Conservation (phyloP, 53 echinoderm and acorn worm genomes). For the Zoroaster sp. region DNA sequence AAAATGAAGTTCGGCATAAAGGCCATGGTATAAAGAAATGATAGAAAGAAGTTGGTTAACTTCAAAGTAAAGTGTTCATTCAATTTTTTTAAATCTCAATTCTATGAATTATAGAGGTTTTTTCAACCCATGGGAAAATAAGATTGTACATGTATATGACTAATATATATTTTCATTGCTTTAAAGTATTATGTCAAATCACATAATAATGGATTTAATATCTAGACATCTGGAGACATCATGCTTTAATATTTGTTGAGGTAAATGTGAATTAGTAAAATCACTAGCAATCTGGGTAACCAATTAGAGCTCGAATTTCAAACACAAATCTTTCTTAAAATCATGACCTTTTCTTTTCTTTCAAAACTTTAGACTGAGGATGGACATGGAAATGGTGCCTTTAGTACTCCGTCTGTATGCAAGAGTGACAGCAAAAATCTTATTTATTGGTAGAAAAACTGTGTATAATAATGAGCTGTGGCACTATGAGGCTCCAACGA, state of each 20-base stretch:
- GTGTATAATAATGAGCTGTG: slow-evolving; percentile 2
- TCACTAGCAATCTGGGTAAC: not conserved
- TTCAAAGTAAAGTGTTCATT: too few relatives aligned
- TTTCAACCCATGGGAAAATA: too few relatives aligned
- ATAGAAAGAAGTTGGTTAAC: too few relatives aligned
- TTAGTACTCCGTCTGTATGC: slow-evolving; percentile 12
- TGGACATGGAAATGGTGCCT: not conserved
- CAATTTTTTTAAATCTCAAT: too few relatives aligned
- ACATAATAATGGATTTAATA: not conserved
- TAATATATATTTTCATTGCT: too few relatives aligned
- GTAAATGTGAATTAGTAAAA: not conserved
- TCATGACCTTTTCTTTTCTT: not conserved
- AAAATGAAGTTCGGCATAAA: too few relatives aligned
- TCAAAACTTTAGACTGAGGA: not conserved
- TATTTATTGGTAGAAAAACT: not conserved
- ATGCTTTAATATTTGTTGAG: not conserved
- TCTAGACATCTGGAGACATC: not conserved
- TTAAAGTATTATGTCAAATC: not conserved
- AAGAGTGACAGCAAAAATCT: slow-evolving; percentile 12
- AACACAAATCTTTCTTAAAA: not conserved
- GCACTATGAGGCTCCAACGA: slow-evolving; percentile 3
- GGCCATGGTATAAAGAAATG: too few relatives aligned
- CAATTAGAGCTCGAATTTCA: too few relatives aligned
- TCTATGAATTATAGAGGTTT: too few relatives aligned
- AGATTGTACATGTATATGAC: too few relatives aligned